A percentile compares a stretch with the other conserved stretches of the same genome.
Conservation (phyloP, 1,140 invertebrate species). For the Drosophila nigromelanica region DNA sequence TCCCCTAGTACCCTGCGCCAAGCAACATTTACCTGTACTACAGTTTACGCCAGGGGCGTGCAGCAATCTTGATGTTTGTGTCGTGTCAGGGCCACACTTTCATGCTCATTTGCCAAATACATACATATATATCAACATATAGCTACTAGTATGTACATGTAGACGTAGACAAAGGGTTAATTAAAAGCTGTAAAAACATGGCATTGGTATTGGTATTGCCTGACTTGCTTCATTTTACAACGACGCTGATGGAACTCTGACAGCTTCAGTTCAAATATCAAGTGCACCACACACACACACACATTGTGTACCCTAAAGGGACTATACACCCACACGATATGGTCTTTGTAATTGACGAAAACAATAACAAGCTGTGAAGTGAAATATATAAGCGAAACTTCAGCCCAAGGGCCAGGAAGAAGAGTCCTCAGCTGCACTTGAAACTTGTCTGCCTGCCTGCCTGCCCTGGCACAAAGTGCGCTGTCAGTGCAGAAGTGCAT, state of each 20-base stretch:
- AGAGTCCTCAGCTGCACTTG: constrained; percentile 23
- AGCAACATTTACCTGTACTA: constrained; percentile 17
- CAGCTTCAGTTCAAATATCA: constrained; percentile 78
- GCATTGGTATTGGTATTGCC: constrained; percentile 47
- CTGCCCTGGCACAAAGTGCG: constrained; percentile 11
- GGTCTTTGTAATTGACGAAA: constrained; percentile 71
- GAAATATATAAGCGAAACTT: constrained; percentile 59
- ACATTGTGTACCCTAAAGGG: neutral
- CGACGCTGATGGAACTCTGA: constrained; percentile 60
- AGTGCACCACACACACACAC: constrained; percentile 55
- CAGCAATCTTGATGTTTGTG: constrained; percentile 73
- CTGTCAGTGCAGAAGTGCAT: constrained; percentile 49
- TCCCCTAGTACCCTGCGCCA: neutral
- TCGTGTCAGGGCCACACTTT: constrained; percentile 55
- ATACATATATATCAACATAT: neutral
- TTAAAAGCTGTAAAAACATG: constrained; percentile 75
- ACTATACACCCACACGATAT: constrained; percentile 31
- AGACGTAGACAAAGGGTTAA: constrained; percentile 67
- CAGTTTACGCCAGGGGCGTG: constrained; percentile 13
- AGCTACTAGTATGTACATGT: constrained; percentile 8
- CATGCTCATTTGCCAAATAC: neutral
- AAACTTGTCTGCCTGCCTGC: constrained; percentile 26
- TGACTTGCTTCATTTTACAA: constrained; percentile 13
- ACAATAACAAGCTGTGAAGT: constrained; percentile 59
- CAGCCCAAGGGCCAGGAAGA: constrained; percentile 13